Conservation (phyloP, 2,888 invertebrate species). For the Parapristionchus giblindavisi region DNA sequence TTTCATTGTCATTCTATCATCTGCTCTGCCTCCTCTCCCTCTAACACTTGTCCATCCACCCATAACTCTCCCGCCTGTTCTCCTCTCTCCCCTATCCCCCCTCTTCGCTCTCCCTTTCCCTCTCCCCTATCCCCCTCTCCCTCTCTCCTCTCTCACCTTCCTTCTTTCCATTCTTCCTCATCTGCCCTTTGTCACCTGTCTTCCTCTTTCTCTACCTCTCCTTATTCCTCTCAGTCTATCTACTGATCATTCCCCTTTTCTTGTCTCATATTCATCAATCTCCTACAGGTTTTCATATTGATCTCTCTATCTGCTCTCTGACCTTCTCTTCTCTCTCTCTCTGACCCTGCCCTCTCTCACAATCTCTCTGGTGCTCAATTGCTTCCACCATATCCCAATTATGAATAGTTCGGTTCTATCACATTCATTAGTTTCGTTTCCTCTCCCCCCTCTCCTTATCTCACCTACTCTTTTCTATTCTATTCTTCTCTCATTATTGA, state of each 20-base stretch:
- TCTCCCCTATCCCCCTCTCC: too few relatives aligned
- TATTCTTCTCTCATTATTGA: neutral
- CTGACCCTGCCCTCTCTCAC: neutral
- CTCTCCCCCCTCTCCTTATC: slow-evolving; percentile 7
- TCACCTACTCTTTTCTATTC: neutral
- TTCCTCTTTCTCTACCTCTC: too few relatives aligned
- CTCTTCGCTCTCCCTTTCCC: neutral
- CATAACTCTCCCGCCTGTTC: neutral
- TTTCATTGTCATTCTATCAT: neutral
- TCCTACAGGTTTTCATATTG: too few relatives aligned
- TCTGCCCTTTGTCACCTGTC: too few relatives aligned
- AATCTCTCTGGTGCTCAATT: neutral
- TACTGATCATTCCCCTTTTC: too few relatives aligned
- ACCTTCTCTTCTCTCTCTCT: too few relatives aligned
- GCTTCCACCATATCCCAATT: neutral
- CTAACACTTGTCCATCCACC: neutral
- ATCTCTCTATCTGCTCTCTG: too few relatives aligned
- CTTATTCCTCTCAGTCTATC: too few relatives aligned
- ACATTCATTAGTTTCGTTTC: neutral
- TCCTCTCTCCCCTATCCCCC: neutral
- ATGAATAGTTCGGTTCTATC: neutral
- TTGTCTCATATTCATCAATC: too few relatives aligned
- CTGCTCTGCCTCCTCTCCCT: neutral
- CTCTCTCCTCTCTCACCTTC: too few relatives aligned
- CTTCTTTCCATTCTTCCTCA: too few relatives aligned